Evolutionary conservation across 1,140 invertebrate species (phyloP).

Genomic region (Drosophila pseudoobscura): DNA sequence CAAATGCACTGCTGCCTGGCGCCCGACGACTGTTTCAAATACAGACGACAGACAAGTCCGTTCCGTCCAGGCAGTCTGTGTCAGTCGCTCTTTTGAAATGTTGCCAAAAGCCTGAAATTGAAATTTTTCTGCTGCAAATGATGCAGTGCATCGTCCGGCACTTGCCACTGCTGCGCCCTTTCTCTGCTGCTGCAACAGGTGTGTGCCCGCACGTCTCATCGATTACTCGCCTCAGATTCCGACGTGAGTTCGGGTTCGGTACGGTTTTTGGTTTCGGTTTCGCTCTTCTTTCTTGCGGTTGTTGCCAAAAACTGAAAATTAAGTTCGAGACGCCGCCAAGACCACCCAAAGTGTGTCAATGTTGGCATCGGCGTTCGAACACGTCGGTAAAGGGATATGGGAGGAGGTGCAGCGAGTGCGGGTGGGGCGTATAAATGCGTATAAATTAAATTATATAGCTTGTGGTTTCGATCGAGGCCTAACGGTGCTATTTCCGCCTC

Average conservation of each 20-base stretch:
- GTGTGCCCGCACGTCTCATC: conserved; percentile 67
- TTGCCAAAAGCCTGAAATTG: conserved; percentile 78
- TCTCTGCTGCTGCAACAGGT: conserved; percentile 47
- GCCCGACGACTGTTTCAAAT: conserved; percentile 48
- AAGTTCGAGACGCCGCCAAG: conserved; percentile 53
- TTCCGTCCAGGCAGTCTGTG: background rate
- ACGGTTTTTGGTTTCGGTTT: conserved; percentile 29
- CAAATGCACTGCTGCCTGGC: conserved; percentile 45
- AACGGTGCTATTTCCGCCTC: conserved; percentile 48
- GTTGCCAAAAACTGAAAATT: conserved; percentile 54
- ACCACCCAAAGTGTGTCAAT: conserved; percentile 81
- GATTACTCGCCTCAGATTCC: conserved; percentile 58
- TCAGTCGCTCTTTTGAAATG: conserved; percentile 62
- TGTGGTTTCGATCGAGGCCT: conserved; percentile 46
- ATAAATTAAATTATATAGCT: conserved; percentile 47
- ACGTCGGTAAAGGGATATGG: no score
- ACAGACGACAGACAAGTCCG: no score
- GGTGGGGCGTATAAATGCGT: conserved; percentile 31
- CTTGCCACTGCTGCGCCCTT: conserved; percentile 52
- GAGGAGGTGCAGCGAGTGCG: background rate
- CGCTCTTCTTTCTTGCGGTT: conserved; percentile 26
- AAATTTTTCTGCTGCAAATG: conserved; percentile 65
- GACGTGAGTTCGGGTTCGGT: conserved; percentile 39
- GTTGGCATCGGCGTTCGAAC: conserved; percentile 47
- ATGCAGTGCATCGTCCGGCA: conserved; percentile 65